phyloP scores from a whole-genome alignment of 2,888 invertebrate species.

The Achlya flavicornis region DNA sequence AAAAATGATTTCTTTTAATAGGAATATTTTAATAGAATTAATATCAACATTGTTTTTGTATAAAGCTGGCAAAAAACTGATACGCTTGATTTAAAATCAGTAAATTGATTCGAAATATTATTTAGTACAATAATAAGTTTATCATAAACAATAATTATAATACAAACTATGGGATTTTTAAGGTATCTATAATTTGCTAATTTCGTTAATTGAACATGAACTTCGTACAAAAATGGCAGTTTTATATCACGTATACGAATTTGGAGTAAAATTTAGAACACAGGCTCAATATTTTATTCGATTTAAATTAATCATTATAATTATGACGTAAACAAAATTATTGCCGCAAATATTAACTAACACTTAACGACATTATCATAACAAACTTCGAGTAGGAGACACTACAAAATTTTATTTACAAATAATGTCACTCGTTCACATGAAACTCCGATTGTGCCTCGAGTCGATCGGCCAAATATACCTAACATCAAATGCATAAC shows the following conservation, averaged over 20 bases:
- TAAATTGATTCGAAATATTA: not conserved
- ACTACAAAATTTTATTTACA: constrained; percentile 54
- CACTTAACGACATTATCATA: constrained; percentile 31
- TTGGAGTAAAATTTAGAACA: constrained; percentile 61
- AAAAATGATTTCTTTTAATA: constrained; percentile 29
- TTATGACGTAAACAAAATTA: constrained; percentile 53
- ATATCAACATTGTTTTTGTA: constrained; percentile 27
- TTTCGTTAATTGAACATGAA: constrained; percentile 54
- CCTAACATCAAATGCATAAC: constrained; percentile 23
- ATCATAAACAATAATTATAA: constrained; percentile 21
- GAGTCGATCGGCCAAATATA: constrained; percentile 56
- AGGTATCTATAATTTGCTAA: constrained; percentile 29
- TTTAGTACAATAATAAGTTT: not conserved
- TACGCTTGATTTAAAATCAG: not conserved
- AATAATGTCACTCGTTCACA: constrained; percentile 47
- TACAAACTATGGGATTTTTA: not conserved
- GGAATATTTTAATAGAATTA: constrained; percentile 22
- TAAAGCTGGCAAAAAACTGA: constrained; percentile 27
- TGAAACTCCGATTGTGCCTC: constrained; percentile 53
- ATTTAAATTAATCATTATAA: constrained; percentile 39
- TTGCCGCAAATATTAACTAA: constrained; percentile 59
- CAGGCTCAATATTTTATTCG: constrained; percentile 43
- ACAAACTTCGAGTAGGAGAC: constrained; percentile 45
- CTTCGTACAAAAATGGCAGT: constrained; percentile 77
- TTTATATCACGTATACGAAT: constrained; percentile 76